phyloP scores from a whole-genome alignment of 1,140 invertebrate species.

The Bombus superbus region DNA sequence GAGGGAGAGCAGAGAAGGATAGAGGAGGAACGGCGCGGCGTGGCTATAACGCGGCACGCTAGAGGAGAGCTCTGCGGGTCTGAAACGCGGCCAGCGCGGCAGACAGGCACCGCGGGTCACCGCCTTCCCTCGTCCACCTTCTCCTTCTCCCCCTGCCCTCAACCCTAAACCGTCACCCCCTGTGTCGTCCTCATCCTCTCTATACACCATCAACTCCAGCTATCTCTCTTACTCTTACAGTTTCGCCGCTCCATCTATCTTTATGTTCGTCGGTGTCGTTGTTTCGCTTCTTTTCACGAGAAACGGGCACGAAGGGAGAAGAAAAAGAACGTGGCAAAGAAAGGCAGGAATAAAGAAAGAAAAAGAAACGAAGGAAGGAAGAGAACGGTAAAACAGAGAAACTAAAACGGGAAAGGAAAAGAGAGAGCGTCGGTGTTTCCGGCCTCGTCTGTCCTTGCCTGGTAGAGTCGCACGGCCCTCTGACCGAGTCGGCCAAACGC shows the following conservation, averaged over 20 bases:
- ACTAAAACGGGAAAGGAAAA: not conserved
- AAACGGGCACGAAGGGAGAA: not conserved
- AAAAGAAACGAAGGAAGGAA: not conserved
- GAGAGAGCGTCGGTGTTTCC: conserved; percentile 10
- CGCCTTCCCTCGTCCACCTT: conserved; percentile 66
- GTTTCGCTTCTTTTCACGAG: conserved; percentile 29
- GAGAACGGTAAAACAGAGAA: not conserved
- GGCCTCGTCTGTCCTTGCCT: not conserved
- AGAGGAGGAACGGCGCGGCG: conserved; percentile 14
- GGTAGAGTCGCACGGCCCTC: conserved; percentile 22
- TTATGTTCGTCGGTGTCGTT: conserved; percentile 8
- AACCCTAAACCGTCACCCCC: conserved; percentile 5
- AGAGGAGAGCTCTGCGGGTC: conserved; percentile 65
- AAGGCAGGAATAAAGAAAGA: not conserved
- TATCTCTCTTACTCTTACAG: not conserved
- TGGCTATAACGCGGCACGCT: conserved; percentile 57
- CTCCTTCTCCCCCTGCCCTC: conserved; percentile 16
- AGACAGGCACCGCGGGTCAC: conserved; percentile 76
- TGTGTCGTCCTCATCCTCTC: not conserved
- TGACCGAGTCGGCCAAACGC: conserved; percentile 23
- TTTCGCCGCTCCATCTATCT: conserved; percentile 1
- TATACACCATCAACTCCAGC: not conserved
- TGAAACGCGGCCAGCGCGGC: conserved; percentile 74
- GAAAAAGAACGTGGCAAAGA: not conserved
- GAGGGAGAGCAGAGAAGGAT: conserved; percentile 1